Evolutionary conservation across 2,113 vertebrate species (phyloP), one percentile per base, ranked within the genome.

Genomic region (Nothoprocta perdicaria): DNA sequence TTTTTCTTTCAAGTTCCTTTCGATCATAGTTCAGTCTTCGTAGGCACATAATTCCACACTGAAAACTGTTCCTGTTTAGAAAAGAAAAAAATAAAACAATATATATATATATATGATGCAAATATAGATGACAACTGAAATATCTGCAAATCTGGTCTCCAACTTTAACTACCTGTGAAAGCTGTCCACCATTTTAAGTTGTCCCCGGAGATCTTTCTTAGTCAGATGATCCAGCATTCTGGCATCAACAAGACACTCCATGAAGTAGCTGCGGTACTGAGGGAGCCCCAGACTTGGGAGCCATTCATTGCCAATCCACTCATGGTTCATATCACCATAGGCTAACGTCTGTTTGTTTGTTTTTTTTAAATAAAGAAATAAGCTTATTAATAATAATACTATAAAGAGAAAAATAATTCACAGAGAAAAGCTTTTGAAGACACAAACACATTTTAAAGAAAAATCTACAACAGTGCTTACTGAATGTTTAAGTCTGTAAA

Each of bases 231-330:
- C 99, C 26, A 99, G 98, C 99, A 99, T 99, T 13, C 99, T 98
- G 23, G 99, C 99, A n/a, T 99, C 99, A 60, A 99, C 99, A 46
- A 99, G 98, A 76, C 99, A 99, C 95, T 99, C 99, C 99, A 99
- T 99, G 97, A 99, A 99, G 89, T 99, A 99, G 94, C 99, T 99
- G 65, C 99, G 99, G 91, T 99, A 99, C 97, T 99, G 99, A 0
- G 99, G 99, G 40, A 99, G 92, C 17, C 99, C 99, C 88, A 99
- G 97, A 62, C 98, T 98, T 11, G 99, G 99, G 52, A 99, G 98
- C 99, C 99, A 99, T 94, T 99, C 99, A 0, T 99, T 99, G 50
- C 99, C 99, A 3, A 99, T 99, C 99, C 99, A 99, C 96, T 99
- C 99, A 2, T 99, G 99, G 97, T 99, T 99, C 99, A 99, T 99